Evolutionary conservation across 2,797 vertebrate genomes (phyloP).

Genomic region (Lates japonicus): DNA sequence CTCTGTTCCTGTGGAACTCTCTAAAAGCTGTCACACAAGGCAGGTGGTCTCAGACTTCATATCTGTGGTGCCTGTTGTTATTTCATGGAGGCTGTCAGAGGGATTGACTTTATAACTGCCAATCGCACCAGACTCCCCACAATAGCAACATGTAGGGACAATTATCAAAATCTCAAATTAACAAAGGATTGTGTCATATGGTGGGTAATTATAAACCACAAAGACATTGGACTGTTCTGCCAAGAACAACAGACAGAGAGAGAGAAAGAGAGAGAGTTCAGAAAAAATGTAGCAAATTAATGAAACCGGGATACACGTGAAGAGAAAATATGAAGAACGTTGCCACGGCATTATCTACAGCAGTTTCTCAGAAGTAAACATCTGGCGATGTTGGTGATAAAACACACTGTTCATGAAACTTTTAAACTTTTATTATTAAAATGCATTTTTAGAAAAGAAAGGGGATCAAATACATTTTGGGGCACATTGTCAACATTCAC

Average conservation of each 20-base stretch:
- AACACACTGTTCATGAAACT: conserved; percentile 4
- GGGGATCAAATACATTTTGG: background rate
- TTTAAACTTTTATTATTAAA: background rate
- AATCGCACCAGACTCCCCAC: conserved; percentile 32
- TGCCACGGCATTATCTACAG: conserved; percentile 10
- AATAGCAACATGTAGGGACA: conserved; percentile 39
- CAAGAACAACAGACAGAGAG: conserved; percentile 13
- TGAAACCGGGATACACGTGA: conserved; percentile 2
- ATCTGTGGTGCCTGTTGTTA: conserved; percentile 47
- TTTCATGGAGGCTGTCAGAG: conserved; percentile 51
- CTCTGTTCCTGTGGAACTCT: conserved; percentile 1
- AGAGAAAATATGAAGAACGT: conserved; percentile 14
- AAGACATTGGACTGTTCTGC: conserved; percentile 21
- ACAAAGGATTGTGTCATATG: conserved; percentile 52
- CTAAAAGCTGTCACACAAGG: conserved; percentile 37
- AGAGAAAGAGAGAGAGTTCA: conserved; percentile 29
- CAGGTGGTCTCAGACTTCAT: conserved; percentile 64
- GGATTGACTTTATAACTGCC: conserved; percentile 49
- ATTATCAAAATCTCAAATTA: conserved; percentile 55
- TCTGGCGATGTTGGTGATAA: conserved; percentile 1
- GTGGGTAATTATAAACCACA: conserved; percentile 36
- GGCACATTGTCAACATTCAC: background rate
- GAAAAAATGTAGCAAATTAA: background rate
- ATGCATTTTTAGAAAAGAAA: background rate
- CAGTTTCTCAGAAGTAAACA: conserved; percentile 3